Conservation (phyloP, 2,113 vertebrate species). For the Herpetotheres cachinnans region DNA sequence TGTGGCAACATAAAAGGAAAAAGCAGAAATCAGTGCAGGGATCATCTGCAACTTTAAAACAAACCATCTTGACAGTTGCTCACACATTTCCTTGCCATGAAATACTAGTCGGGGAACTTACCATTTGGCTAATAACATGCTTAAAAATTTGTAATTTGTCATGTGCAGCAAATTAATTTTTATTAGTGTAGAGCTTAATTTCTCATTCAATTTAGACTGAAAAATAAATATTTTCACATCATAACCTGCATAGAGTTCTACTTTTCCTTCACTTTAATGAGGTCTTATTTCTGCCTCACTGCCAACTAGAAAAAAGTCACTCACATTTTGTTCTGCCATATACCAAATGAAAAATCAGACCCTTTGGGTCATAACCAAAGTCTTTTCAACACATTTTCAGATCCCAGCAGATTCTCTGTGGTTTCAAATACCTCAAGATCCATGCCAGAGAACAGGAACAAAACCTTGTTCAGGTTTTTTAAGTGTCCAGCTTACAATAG, state of each 20-base stretch:
- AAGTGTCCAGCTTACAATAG: not conserved
- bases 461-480: not conserved
- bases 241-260: not conserved
- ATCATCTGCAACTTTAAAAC: not conserved
- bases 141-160: not conserved
- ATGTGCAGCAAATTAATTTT: not conserved
- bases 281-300: not conserved
- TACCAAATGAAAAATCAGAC: not conserved
- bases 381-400: not conserved
- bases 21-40: not conserved
- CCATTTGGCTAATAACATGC: not conserved
- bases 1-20: not conserved
- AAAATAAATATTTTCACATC: not conserved
- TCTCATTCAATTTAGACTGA: not conserved
- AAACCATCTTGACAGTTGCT: not conserved
- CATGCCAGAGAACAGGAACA: not conserved
- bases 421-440: not conserved
- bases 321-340: not conserved
- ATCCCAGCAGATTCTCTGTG: not conserved
- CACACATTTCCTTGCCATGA: not conserved
- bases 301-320: not conserved
- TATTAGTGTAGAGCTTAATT: not conserved
- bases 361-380: not conserved
- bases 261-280: not conserved
- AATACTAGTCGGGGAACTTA: not conserved